Percentiles rank a stretch among this genome's conserved stretches.
Conservation (phyloP, 2,797 vertebrate species). For the Pantherophis alleghaniensis region DNA sequence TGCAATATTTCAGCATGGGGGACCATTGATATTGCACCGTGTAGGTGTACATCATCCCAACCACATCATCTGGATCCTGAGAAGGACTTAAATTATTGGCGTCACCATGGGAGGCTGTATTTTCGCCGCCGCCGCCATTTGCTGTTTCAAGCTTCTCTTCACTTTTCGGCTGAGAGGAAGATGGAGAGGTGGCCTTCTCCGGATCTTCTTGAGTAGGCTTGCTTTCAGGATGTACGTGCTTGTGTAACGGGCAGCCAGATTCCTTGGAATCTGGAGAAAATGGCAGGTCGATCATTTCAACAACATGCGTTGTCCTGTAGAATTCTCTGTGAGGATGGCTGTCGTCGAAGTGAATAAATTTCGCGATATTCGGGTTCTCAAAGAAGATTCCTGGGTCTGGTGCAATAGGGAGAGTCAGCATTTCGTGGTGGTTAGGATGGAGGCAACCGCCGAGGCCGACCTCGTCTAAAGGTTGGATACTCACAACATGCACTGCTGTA, state of each 20-base stretch:
- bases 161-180: background rate
- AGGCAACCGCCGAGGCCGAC: background rate
- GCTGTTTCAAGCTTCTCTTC: background rate
- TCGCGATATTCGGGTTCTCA: background rate
- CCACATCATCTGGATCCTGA: fast-evolving
- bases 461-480: background rate
- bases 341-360: background rate
- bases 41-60: background rate
- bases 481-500: fast-evolving
- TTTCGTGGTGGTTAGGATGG: background rate
- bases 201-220: background rate
- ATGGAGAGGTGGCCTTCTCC: background rate
- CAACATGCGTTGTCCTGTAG: background rate
- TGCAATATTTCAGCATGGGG: slow-evolving; percentile 25
- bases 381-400: background rate
- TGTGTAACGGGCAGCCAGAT: fast-evolving
- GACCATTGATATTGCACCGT: background rate
- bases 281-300: background rate
- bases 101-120: fast-evolving
- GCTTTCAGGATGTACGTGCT: background rate
- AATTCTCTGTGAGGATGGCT: background rate
- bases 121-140: too few species aligned
- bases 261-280: background rate
- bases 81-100: background rate
- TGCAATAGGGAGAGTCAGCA: background rate